phyloP scores from a whole-genome alignment of 2,797 vertebrate genomes.

The Molossus molossus region DNA sequence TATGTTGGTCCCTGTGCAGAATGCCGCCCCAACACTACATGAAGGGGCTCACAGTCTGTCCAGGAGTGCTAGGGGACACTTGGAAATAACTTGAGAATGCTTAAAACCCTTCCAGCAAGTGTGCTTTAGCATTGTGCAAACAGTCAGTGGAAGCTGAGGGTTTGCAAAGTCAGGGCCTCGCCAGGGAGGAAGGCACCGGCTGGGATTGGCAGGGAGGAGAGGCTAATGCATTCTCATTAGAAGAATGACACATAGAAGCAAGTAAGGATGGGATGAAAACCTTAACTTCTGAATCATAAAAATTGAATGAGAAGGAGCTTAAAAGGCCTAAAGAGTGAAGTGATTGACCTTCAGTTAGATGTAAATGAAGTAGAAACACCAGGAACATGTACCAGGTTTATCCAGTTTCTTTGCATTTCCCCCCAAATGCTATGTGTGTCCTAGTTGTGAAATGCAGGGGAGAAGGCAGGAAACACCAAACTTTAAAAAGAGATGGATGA shows the following conservation, averaged over 20 bases:
- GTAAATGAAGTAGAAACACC: neutral
- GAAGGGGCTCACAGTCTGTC: neutral
- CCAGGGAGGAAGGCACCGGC: neutral
- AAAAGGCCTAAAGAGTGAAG: neutral
- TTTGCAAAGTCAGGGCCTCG: neutral
- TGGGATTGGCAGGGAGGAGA: neutral
- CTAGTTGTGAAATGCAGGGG: slow-evolving; percentile 27
- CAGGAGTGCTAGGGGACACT: neutral
- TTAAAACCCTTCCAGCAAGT: neutral
- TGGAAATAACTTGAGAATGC: neutral
- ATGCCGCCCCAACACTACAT: neutral
- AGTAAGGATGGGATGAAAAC: neutral
- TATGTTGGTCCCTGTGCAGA: neutral
- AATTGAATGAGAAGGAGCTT: neutral
- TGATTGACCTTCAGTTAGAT: neutral
- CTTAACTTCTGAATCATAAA: neutral
- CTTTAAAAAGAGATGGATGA: neutral
- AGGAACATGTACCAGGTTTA: neutral
- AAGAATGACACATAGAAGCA: neutral
- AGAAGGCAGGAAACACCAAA: neutral
- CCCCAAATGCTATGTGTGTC: neutral
- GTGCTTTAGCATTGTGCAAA: neutral
- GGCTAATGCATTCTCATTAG: neutral
- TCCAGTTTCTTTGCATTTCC: slow-evolving; percentile 3
- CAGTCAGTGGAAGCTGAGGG: neutral